A percentile compares a stretch with the other conserved stretches of the same genome.
Conservation (phyloP, 2,113 vertebrate genomes). For the Pseudorectes ferrugineus region DNA sequence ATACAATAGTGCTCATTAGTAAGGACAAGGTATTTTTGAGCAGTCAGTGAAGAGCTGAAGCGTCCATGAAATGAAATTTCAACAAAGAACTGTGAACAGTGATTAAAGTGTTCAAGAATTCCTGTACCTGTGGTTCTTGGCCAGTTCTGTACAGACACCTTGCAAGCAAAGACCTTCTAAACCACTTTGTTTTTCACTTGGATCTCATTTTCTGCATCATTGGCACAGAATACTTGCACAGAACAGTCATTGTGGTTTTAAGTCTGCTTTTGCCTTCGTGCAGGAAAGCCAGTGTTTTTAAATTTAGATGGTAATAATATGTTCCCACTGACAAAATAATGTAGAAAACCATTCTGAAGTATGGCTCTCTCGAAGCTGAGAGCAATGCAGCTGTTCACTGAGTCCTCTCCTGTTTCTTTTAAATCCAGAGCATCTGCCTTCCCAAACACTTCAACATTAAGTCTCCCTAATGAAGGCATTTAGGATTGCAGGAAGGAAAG, state of each 20-base stretch:
- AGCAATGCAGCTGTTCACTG: slow-evolving; percentile 46
- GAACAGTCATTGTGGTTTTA: neutral
- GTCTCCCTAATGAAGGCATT: slow-evolving; percentile 20
- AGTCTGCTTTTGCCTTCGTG: neutral
- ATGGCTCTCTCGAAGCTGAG: neutral
- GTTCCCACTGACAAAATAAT: slow-evolving; percentile 34
- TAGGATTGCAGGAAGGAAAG: slow-evolving; percentile 25
- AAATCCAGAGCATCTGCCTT: neutral
- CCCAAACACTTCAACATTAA: neutral
- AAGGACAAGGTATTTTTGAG: neutral
- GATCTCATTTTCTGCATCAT: neutral
- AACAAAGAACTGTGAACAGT: neutral
- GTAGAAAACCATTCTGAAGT: neutral
- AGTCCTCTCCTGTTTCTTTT: neutral
- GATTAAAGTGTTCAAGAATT: neutral
- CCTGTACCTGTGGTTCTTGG: neutral
- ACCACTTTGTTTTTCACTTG: neutral
- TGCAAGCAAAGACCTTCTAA: neutral
- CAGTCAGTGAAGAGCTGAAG: neutral
- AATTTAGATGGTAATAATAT: slow-evolving; percentile 48
- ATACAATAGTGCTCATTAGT: neutral
- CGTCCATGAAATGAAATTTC: neutral
- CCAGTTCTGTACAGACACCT: neutral
- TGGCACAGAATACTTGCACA: neutral
- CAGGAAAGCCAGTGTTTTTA: slow-evolving; percentile 14